Evolutionary conservation across 2,888 invertebrate genomes (phyloP).

Genomic region (Lymantria dispar): DNA sequence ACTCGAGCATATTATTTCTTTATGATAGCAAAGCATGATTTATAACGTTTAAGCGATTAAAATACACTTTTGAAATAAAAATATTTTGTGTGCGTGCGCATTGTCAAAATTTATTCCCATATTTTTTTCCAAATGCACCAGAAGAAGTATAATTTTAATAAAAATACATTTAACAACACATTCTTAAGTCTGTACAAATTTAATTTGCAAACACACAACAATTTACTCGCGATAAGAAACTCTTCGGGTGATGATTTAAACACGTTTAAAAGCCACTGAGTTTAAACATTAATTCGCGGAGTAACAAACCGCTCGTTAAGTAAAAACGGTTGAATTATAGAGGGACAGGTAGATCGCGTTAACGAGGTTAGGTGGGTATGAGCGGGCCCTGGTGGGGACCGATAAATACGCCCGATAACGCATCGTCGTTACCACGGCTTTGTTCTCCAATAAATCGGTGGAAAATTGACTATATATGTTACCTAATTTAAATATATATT

Average conservation of each 20-base stretch:
- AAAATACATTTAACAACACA: not conserved
- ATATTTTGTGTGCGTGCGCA: no score
- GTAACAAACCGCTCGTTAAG: slow-evolving; percentile 58
- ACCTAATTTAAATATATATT: no score
- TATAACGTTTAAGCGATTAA: no score
- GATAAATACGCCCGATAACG: slow-evolving; percentile 62
- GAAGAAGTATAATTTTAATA: no score
- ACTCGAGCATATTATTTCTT: no score
- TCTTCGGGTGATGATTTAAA: slow-evolving; percentile 29
- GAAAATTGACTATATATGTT: slow-evolving; percentile 47
- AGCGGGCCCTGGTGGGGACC: slow-evolving; percentile 20
- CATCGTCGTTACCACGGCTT: slow-evolving; percentile 38
- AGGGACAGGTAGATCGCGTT: slow-evolving; percentile 62
- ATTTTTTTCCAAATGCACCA: no score
- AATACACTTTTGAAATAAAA: no score
- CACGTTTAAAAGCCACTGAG: slow-evolving; percentile 38
- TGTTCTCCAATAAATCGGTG: slow-evolving; percentile 53
- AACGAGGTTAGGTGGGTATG: slow-evolving; percentile 53
- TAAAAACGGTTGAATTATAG: slow-evolving; percentile 60
- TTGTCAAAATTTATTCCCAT: no score
- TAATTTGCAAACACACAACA: slow-evolving; percentile 6
- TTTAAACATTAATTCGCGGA: slow-evolving; percentile 53
- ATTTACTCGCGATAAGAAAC: slow-evolving; percentile 27
- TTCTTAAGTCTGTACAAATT: slow-evolving; percentile 3
- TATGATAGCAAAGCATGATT: no score